Evolutionary conservation across 2,113 vertebrate genomes (phyloP).

Genomic region (Atractosteus spatula): DNA sequence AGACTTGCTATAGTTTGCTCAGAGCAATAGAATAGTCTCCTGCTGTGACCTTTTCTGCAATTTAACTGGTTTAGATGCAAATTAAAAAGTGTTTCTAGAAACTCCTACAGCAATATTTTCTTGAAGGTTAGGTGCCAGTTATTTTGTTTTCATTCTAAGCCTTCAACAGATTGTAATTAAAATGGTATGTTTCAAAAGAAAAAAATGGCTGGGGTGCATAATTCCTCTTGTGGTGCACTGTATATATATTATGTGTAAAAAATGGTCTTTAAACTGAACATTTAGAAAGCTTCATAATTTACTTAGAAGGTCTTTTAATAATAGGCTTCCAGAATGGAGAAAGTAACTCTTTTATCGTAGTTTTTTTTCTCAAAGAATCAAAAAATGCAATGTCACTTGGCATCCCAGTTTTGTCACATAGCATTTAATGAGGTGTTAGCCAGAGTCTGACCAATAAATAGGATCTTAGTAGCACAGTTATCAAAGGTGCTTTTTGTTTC

Average conservation of each 20-base stretch:
- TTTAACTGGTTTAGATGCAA: conserved; percentile 56
- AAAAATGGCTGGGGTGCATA: conserved; percentile 14
- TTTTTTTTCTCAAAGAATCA: conserved; percentile 41
- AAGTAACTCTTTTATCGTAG: conserved; percentile 38
- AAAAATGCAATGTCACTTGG: conserved; percentile 40
- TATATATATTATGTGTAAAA: conserved; percentile 36
- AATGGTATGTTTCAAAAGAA: conserved; percentile 31
- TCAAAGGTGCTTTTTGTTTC: too few species aligned
- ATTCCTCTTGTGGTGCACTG: conserved; percentile 36
- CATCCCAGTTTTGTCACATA: conserved; percentile 35
- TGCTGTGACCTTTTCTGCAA: conserved; percentile 53
- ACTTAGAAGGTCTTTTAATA: conserved; percentile 41
- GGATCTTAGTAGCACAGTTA: neutral
- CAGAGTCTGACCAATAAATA: conserved; percentile 23
- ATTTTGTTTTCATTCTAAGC: conserved; percentile 32
- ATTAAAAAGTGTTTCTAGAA: conserved; percentile 46
- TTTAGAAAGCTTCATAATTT: conserved; percentile 45
- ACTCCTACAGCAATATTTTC: conserved; percentile 46
- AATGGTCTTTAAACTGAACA: conserved; percentile 16
- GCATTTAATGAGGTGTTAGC: conserved; percentile 26
- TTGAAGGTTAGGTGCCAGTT: conserved; percentile 35
- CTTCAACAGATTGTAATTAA: conserved; percentile 41
- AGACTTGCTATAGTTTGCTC: conserved; percentile 48
- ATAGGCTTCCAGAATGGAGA: conserved; percentile 39
- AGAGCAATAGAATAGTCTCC: conserved; percentile 44